phyloP scores from a whole-genome alignment of 2,888 invertebrate species.

The Agriopis marginaria region DNA sequence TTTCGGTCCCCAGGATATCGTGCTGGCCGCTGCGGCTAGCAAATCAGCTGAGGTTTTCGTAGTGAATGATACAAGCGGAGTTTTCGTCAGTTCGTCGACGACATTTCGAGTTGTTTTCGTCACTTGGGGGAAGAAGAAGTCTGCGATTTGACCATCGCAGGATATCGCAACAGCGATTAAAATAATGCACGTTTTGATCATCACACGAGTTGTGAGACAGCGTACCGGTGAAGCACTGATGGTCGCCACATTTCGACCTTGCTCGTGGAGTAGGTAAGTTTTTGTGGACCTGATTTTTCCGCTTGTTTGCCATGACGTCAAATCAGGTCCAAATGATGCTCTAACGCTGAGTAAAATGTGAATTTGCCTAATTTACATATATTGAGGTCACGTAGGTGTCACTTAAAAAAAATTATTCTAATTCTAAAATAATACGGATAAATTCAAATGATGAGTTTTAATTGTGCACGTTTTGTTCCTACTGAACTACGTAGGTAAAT shows the following conservation, averaged over 20 bases:
- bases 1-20: conserved; percentile 49
- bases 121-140: conserved; percentile 45
- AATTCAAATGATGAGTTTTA: too few species aligned
- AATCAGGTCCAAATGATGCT: conserved; percentile 19
- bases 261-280: conserved; percentile 37
- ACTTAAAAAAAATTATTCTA: too few species aligned
- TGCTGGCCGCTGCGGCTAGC: conserved; percentile 46
- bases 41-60: conserved; percentile 49
- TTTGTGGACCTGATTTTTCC: conserved; percentile 49
- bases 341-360: neutral
- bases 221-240: conserved; percentile 49
- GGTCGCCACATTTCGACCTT: conserved; percentile 46
- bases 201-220: conserved; percentile 47
- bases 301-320: conserved; percentile 49
- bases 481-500: too few species aligned
- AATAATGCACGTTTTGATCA: conserved; percentile 44
- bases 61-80: conserved; percentile 46
- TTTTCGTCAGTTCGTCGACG: conserved; percentile 41
- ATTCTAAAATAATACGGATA: too few species aligned
- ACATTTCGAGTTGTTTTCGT: conserved; percentile 40
- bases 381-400: neutral
- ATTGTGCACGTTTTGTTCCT: too few species aligned
- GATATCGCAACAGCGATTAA: conserved; percentile 32
- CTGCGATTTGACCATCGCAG: conserved; percentile 48
- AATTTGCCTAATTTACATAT: conserved; percentile 1